These are phyloP conservation scores for Drosophila nigromelanica DNA, from an alignment of 1,140 invertebrate species.

Conservation along the genomic window DNA sequence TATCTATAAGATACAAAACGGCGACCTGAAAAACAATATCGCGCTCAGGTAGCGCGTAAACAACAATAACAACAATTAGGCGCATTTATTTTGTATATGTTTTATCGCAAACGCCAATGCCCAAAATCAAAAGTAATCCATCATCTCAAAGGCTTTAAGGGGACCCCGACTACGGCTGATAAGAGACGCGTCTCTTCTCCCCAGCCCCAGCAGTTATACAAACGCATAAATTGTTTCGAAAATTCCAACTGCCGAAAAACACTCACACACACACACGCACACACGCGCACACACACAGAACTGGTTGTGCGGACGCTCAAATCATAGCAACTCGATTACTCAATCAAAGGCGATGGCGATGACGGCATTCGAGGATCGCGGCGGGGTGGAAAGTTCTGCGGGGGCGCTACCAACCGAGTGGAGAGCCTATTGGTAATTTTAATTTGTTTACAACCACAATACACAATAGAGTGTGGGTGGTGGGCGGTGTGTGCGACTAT, in stretches of 20 bases:
- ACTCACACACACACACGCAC: neutral
- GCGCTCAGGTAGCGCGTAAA: slow-evolving; percentile 61
- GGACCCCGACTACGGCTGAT: slow-evolving; percentile 69
- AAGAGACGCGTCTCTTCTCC: slow-evolving; percentile 25
- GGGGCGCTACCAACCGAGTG: slow-evolving; percentile 14
- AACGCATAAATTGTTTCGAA: slow-evolving; percentile 75
- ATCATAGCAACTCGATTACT: slow-evolving; percentile 73
- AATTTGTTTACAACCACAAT: slow-evolving; percentile 81
- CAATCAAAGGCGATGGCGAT: slow-evolving; percentile 65
- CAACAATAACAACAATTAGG: slow-evolving; percentile 66
- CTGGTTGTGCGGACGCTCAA: slow-evolving; percentile 33
- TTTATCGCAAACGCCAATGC: slow-evolving; percentile 71
- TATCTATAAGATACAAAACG: slow-evolving; percentile 43
- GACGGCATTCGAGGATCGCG: slow-evolving; percentile 20
- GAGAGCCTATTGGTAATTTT: slow-evolving; percentile 68
- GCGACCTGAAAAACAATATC: slow-evolving; percentile 67
- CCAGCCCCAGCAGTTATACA: slow-evolving; percentile 49
- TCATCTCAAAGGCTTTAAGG: slow-evolving; percentile 75
- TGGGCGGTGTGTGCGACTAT: neutral
- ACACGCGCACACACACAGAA: neutral
- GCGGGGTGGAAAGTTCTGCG: slow-evolving; percentile 9
- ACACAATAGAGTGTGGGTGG: neutral
- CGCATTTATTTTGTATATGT: slow-evolving; percentile 54
- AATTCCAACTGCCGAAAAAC: slow-evolving; percentile 32
- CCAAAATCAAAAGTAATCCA: slow-evolving; percentile 81